Percentiles rank a stretch among this genome's conserved stretches.
Conservation (phyloP, 2,888 invertebrate genomes). For the Caenorhabditis sp. region DNA sequence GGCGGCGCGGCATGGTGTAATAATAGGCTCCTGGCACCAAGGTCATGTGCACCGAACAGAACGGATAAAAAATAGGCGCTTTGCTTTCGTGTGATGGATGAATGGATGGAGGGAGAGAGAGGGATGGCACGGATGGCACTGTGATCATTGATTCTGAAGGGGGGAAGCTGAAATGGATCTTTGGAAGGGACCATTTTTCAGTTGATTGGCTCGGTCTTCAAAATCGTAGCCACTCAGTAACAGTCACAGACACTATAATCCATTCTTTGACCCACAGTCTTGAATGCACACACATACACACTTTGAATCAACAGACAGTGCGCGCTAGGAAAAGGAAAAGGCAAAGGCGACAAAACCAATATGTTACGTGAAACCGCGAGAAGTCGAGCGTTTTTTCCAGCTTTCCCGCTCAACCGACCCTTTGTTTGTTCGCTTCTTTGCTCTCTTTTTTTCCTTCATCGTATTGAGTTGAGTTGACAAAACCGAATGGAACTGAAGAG, state of each 20-base stretch:
- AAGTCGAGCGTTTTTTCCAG: slow-evolving; percentile 38
- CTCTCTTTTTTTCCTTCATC: slow-evolving; percentile 27
- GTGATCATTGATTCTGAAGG: slow-evolving; percentile 24
- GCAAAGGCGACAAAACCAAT: slow-evolving; percentile 60
- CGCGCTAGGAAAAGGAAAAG: too few relatives aligned
- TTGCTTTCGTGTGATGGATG: slow-evolving; percentile 52
- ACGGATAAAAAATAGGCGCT: too few relatives aligned
- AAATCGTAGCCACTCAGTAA: too few relatives aligned
- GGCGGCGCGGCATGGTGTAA: too few relatives aligned
- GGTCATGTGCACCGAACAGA: slow-evolving; percentile 59
- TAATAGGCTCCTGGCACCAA: slow-evolving; percentile 57
- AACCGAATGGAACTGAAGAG: slow-evolving; percentile 50
- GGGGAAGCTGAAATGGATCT: too few relatives aligned
- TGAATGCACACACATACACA: slow-evolving; percentile 28
- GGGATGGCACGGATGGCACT: slow-evolving; percentile 16
- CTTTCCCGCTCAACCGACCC: slow-evolving; percentile 26
- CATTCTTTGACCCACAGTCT: slow-evolving; percentile 60
- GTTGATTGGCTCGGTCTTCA: too few relatives aligned
- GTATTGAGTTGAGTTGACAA: too few relatives aligned
- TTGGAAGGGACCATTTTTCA: too few relatives aligned
- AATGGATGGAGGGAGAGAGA: slow-evolving; percentile 9
- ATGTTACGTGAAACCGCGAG: slow-evolving; percentile 63
- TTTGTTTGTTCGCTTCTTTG: slow-evolving; percentile 19
- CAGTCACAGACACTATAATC: slow-evolving; percentile 49
- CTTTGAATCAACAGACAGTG: neutral